These are phyloP conservation scores for Tamandua tetradactyla DNA, from an alignment of 2,797 vertebrate genomes.

Conservation along the genomic window DNA sequence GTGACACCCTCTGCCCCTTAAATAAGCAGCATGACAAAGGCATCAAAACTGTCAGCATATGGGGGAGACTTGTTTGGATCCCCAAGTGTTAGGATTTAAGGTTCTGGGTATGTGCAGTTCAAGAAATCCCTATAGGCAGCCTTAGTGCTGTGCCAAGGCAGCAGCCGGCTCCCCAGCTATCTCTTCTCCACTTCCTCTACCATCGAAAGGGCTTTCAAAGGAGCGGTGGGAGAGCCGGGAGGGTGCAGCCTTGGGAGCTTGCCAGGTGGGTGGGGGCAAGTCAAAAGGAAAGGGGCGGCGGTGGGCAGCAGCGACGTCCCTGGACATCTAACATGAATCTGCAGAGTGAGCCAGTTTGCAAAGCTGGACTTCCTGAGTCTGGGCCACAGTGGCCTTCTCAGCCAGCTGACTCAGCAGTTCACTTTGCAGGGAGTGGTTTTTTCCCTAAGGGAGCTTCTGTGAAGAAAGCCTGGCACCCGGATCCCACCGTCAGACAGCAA, in stretches of 20 bases:
- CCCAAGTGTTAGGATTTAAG: too few relatives aligned
- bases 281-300: background rate
- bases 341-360: background rate
- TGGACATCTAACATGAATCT: fast-evolving
- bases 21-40: background rate
- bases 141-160: background rate
- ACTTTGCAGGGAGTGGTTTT: constrained; percentile 18
- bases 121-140: background rate
- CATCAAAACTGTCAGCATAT: background rate
- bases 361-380: background rate
- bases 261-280: too few relatives aligned
- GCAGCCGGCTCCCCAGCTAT: background rate
- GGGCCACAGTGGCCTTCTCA: background rate
- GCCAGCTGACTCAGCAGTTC: constrained; percentile 12
- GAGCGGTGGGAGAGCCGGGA: background rate
- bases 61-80: background rate
- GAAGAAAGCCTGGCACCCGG: too few relatives aligned
- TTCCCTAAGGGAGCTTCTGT: too few relatives aligned
- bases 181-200: background rate
- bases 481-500: too few relatives aligned
- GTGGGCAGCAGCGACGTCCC: too few relatives aligned
- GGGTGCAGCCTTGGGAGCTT: too few relatives aligned
- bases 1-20: background rate
- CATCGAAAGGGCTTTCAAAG: too few relatives aligned
- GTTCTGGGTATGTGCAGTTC: background rate